Evolutionary conservation across 1,140 invertebrate species (phyloP).

Genomic region (Ceratina calcarata): DNA sequence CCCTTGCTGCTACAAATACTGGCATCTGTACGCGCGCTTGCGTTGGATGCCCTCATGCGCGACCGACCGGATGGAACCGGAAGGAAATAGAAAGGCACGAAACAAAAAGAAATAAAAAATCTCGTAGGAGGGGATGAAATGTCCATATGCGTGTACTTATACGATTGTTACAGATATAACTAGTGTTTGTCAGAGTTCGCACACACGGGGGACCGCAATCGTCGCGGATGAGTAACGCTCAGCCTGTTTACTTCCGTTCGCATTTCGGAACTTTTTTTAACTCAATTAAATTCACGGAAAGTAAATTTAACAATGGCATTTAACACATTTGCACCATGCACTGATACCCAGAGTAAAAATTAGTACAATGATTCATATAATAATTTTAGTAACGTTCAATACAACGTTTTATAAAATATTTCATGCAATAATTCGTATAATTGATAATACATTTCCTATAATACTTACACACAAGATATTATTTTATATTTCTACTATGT

Average conservation of each 20-base stretch:
- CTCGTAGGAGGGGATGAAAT: conserved; percentile 57
- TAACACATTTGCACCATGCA: too few species aligned
- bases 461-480: neutral
- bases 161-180: conserved; percentile 32
- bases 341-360: too few species aligned
- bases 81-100: conserved; percentile 77
- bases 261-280: neutral
- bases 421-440: too few species aligned
- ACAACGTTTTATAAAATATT: too few species aligned
- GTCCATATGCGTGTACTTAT: conserved; percentile 33
- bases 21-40: conserved; percentile 58
- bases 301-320: neutral
- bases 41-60: conserved; percentile 70
- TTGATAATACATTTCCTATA: too few species aligned
- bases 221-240: conserved; percentile 4
- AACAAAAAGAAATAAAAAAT: conserved; percentile 62
- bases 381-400: too few species aligned
- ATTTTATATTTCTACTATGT: neutral
- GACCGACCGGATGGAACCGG: conserved; percentile 76
- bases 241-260: neutral
- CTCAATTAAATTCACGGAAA: neutral
- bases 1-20: conserved; percentile 40
- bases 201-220: neutral
- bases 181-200: conserved; percentile 28
- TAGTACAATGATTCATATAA: too few species aligned